Evolutionary conservation across 2,888 invertebrate species (phyloP).

Genomic region (Epinotia nisella): DNA sequence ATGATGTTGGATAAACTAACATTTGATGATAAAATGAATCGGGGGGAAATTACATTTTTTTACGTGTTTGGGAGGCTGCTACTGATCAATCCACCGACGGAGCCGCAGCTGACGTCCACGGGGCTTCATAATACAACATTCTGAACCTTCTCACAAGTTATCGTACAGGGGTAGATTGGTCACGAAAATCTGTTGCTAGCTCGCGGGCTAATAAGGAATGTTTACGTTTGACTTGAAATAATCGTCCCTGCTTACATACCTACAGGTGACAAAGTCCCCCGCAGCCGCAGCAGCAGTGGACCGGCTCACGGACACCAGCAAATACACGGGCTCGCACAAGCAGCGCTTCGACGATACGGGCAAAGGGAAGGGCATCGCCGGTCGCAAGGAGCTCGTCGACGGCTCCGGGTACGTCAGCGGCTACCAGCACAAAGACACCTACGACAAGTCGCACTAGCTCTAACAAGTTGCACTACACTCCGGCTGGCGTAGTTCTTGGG

Average conservation of each 20-base stretch:
- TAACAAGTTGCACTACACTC: neutral
- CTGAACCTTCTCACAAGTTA: too few species aligned
- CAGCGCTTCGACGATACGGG: conserved; percentile 94
- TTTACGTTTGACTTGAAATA: neutral
- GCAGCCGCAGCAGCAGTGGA: conserved; percentile 86
- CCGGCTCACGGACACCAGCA: conserved; percentile 92
- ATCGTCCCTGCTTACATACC: conserved; percentile 53
- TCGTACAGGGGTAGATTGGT: too few species aligned
- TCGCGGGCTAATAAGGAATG: too few species aligned
- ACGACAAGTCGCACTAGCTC: conserved; percentile 85
- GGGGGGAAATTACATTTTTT: too few species aligned
- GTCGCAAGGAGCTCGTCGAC: conserved; percentile 90
- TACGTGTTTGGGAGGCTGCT: too few species aligned
- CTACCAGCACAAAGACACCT: conserved; percentile 93
- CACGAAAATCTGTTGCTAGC: too few species aligned
- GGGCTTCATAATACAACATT: too few species aligned
- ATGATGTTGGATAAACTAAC: too few species aligned
- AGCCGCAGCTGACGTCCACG: too few species aligned
- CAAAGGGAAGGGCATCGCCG: conserved; percentile 94
- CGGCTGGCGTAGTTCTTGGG: neutral
- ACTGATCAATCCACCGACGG: too few species aligned
- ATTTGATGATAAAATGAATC: too few species aligned
- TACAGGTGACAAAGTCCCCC: conserved; percentile 74
- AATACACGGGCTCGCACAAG: conserved; percentile 95
- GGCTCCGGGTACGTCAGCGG: conserved; percentile 92